phyloP scores from a whole-genome alignment of 2,797 vertebrate genomes.

The Heliangelus exortis region DNA sequence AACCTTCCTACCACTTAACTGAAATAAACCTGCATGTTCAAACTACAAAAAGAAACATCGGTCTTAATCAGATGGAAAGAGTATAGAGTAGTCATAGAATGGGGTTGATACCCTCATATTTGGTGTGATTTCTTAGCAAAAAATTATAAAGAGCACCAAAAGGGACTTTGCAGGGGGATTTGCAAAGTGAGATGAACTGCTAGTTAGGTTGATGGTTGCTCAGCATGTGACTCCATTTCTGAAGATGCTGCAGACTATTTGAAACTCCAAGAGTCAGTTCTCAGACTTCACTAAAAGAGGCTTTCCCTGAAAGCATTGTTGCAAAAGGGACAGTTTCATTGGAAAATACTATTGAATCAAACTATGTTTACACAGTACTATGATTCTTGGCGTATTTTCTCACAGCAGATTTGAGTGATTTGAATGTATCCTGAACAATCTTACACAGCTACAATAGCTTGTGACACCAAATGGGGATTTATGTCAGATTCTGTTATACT shows the following conservation, averaged over 20 bases:
- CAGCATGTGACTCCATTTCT: background rate
- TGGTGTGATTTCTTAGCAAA: background rate
- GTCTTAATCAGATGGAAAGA: background rate
- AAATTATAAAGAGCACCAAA: background rate
- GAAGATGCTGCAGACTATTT: background rate
- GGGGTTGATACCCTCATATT: background rate
- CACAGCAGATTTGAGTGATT: background rate
- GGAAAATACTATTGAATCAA: background rate
- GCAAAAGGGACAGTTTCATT: background rate
- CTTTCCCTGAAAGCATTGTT: background rate
- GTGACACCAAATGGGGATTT: constrained; percentile 2
- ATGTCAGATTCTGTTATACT: constrained; percentile 25
- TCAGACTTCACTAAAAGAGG: background rate
- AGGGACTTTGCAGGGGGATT: background rate
- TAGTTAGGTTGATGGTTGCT: background rate
- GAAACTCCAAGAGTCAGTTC: background rate
- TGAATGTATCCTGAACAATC: background rate
- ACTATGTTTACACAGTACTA: background rate
- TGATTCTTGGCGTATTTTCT: background rate
- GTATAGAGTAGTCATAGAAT: background rate
- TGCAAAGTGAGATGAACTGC: background rate
- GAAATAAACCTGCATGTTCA: background rate
- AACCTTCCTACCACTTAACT: background rate
- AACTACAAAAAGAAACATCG: background rate
- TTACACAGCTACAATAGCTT: constrained; percentile 4